Evolutionary conservation across 2,797 vertebrate species (phyloP).

Genomic region (Cynodonichthys magdalenae): DNA sequence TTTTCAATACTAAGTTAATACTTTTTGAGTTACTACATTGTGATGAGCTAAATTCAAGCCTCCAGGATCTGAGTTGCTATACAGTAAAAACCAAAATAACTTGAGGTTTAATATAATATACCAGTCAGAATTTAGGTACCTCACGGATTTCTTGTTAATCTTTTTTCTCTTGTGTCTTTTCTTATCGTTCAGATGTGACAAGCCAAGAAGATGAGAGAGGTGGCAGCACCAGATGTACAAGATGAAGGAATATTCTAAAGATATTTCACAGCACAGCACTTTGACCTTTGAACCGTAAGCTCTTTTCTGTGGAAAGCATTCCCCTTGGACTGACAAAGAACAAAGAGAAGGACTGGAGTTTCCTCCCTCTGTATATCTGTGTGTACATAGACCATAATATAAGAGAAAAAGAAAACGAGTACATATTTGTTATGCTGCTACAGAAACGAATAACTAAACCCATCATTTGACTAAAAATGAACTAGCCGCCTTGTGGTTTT

Average conservation of each 20-base stretch:
- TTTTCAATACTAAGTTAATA: too few species aligned
- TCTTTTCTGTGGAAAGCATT: constrained; percentile 88
- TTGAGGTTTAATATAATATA: too few species aligned
- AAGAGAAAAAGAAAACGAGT: constrained; percentile 60
- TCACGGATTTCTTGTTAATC: background rate
- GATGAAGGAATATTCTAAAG: constrained; percentile 90
- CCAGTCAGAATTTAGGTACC: too few species aligned
- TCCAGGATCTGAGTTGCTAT: too few species aligned
- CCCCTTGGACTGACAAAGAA: constrained; percentile 81
- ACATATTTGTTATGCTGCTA: constrained; percentile 84
- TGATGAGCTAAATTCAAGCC: too few species aligned
- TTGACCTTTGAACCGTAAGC: constrained; percentile 87
- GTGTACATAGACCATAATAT: constrained; percentile 74
- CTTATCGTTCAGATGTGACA: constrained; percentile 89
- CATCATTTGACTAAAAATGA: constrained; percentile 64
- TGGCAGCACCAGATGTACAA: constrained; percentile 72
- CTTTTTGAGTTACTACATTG: too few species aligned
- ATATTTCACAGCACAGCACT: constrained; percentile 93
- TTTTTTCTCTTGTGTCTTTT: constrained; percentile 14
- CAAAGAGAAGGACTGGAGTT: constrained; percentile 65
- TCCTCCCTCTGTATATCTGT: constrained; percentile 73
- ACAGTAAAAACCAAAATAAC: too few species aligned
- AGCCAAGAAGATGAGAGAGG: constrained; percentile 94
- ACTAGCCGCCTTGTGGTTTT: constrained; percentile 67
- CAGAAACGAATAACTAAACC: constrained; percentile 71